phyloP scores from a whole-genome alignment of 2,888 invertebrate species.

The Mythimna ferrago region DNA sequence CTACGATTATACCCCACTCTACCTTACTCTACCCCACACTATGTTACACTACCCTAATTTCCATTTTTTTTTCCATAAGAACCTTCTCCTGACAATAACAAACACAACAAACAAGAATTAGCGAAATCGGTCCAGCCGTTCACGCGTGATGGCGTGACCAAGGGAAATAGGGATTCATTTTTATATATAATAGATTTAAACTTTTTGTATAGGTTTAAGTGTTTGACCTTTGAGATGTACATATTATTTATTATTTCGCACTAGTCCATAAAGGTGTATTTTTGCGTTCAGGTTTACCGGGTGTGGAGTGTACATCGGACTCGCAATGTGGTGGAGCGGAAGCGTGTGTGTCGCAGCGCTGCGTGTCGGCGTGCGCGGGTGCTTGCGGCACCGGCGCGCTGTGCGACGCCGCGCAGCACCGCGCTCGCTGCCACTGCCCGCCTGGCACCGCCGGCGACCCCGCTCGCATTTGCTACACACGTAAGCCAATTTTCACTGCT shows the following conservation, averaged over 20 bases:
- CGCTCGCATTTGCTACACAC: constrained; percentile 95
- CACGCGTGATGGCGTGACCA: no score
- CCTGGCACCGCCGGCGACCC: constrained; percentile 97
- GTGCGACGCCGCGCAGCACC: constrained; percentile 94
- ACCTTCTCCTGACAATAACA: no score
- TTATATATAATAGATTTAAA: no score
- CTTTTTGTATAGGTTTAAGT: no score
- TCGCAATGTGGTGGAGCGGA: constrained; percentile 94
- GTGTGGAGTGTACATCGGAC: constrained; percentile 93
- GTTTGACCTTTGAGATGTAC: no score
- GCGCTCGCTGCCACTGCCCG: constrained; percentile 96
- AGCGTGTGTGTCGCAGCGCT: constrained; percentile 95
- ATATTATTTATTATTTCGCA: not conserved
- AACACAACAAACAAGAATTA: no score
- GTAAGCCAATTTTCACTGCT: constrained; percentile 88
- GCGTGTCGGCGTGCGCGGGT: constrained; percentile 95
- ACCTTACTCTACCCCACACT: no score
- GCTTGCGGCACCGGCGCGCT: constrained; percentile 96
- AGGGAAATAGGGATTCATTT: no score
- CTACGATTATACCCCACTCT: no score
- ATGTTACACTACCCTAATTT: no score
- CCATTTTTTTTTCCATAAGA: no score
- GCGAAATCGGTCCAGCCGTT: no score
- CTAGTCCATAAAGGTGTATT: not conserved
- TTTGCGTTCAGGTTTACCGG: constrained; percentile 79